Conservation (phyloP, 1,140 invertebrate species). For the Diorhabda sublineata region DNA sequence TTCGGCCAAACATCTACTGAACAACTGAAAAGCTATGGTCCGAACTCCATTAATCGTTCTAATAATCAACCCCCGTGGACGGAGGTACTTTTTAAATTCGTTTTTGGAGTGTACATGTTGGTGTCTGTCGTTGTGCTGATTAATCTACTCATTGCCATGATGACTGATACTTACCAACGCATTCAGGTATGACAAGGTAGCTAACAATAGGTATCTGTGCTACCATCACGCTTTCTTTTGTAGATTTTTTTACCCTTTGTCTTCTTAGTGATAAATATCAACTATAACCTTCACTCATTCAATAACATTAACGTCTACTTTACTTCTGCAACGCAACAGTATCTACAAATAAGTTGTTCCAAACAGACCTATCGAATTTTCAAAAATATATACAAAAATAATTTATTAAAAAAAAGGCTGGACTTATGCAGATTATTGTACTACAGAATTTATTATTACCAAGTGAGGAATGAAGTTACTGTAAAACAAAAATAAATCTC, state of each 20-base stretch:
- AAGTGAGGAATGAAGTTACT: too few relatives aligned
- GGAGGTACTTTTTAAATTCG: slow-evolving; percentile 73
- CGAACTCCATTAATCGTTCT: slow-evolving; percentile 45
- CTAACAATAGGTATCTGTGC: slow-evolving; percentile 1
- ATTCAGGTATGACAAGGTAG: slow-evolving; percentile 70
- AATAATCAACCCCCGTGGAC: slow-evolving; percentile 69
- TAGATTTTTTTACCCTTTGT: not conserved
- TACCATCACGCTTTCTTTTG: not conserved
- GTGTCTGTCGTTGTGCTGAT: slow-evolving; percentile 97
- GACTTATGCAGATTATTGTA: too few relatives aligned
- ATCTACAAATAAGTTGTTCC: too few relatives aligned
- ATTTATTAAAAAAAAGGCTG: too few relatives aligned
- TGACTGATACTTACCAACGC: slow-evolving; percentile 99
- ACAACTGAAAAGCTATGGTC: slow-evolving; percentile 58
- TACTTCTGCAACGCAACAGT: too few relatives aligned
- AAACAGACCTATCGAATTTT: too few relatives aligned
- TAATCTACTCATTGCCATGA: slow-evolving; percentile 99
- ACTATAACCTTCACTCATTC: too few relatives aligned
- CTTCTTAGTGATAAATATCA: not conserved
- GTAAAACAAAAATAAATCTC: too few relatives aligned
- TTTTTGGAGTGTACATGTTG: slow-evolving; percentile 93
- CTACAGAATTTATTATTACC: too few relatives aligned
- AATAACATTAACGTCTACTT: too few relatives aligned
- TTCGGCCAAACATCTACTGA: slow-evolving; percentile 94
- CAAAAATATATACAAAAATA: too few relatives aligned